Evolutionary conservation across 1,140 invertebrate genomes (phyloP).

Genomic region (Bicyclus anynana): DNA sequence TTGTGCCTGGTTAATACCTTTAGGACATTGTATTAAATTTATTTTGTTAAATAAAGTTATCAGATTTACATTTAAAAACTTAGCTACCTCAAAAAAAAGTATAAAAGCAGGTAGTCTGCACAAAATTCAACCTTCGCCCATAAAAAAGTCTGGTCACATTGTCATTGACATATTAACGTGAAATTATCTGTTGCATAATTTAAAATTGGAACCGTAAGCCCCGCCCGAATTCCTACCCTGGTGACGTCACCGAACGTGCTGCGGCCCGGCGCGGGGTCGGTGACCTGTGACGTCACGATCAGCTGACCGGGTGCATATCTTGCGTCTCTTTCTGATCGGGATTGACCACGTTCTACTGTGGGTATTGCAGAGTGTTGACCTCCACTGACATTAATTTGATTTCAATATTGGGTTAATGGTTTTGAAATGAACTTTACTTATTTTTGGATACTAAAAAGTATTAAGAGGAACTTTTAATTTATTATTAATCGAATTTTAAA

Average conservation of each 20-base stretch:
- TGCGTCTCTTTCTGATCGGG: conserved; percentile 21
- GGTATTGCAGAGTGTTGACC: background rate
- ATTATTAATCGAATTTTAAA: too few species aligned
- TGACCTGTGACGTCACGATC: conserved; percentile 64
- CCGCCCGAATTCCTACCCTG: conserved; percentile 27
- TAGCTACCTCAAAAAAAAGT: background rate
- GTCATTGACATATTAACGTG: conserved; percentile 11
- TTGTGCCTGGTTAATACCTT: too few species aligned
- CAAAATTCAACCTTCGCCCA: background rate
- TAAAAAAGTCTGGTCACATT: conserved; percentile 1
- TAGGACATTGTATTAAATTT: too few species aligned
- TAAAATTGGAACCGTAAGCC: conserved; percentile 24
- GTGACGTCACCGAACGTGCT: conserved; percentile 52
- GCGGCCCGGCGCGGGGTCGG: conserved; percentile 41
- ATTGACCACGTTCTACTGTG: background rate
- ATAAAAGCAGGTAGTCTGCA: background rate
- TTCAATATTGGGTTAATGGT: too few species aligned
- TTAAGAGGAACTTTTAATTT: too few species aligned
- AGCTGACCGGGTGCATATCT: conserved; percentile 47
- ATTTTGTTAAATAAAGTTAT: too few species aligned
- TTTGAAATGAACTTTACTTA: too few species aligned
- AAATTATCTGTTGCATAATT: conserved; percentile 15
- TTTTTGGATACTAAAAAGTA: too few species aligned
- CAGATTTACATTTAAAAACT: too few species aligned
- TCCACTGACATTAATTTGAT: background rate